These are phyloP conservation scores for Eulemur macaco DNA, from an alignment of 2,113 vertebrate genomes.

Conservation along the genomic window DNA sequence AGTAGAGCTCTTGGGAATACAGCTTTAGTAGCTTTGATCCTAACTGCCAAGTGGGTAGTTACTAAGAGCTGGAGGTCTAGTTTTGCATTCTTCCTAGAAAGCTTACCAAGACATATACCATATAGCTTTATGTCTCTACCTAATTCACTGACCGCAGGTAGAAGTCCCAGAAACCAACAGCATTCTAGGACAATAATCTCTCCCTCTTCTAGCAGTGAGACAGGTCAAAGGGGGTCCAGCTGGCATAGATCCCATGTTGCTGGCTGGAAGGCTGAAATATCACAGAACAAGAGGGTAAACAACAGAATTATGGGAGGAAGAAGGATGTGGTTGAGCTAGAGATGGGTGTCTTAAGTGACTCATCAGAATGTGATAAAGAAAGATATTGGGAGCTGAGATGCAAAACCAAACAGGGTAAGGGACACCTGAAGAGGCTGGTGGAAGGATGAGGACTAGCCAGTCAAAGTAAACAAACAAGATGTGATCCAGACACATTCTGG, in stretches of 20 bases:
- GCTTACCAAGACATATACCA: neutral
- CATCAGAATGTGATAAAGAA: conserved; percentile 1
- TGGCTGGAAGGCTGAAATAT: neutral
- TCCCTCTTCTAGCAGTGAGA: neutral
- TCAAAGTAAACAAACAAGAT: neutral
- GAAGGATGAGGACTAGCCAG: neutral
- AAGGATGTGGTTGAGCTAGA: neutral
- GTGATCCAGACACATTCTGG: neutral
- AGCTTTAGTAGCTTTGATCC: neutral
- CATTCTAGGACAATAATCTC: neutral
- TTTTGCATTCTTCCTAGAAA: neutral
- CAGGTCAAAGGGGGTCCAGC: neutral
- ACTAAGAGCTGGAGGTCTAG: neutral
- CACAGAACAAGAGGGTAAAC: neutral
- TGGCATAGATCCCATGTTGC: neutral
- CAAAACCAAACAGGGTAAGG: neutral
- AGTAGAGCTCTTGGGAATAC: neutral
- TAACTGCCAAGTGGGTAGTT: neutral
- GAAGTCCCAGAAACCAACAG: neutral
- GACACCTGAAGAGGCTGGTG: neutral
- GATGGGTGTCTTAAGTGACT: neutral
- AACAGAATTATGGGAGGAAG: neutral
- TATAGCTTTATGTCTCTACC: neutral
- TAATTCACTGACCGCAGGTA: conserved; percentile 15
- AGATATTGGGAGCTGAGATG: neutral